A percentile compares a stretch with the other conserved stretches of the same genome.
Conservation (phyloP, 2,113 vertebrate genomes). For the Takifugu bimaculatus region DNA sequence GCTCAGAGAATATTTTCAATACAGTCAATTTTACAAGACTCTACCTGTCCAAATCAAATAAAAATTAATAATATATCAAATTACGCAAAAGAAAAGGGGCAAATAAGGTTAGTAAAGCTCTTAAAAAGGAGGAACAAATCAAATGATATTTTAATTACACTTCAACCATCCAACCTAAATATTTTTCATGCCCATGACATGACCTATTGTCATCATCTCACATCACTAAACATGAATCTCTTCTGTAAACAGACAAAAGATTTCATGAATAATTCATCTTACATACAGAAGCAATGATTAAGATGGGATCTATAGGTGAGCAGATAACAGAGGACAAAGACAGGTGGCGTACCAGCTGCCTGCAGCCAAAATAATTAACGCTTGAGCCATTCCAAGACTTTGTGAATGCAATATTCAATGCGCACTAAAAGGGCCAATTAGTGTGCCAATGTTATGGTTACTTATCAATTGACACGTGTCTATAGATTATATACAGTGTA, state of each 20-base stretch:
- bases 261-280: constrained; percentile 25
- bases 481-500: constrained; percentile 12
- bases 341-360: background rate
- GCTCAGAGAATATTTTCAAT: too few species aligned
- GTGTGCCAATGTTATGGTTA: constrained; percentile 33
- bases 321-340: constrained; percentile 12
- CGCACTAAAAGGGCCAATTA: constrained; percentile 19
- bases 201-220: background rate
- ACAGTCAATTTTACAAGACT: too few species aligned
- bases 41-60: too few species aligned
- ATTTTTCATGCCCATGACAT: background rate
- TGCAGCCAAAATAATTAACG: background rate
- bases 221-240: constrained; percentile 11
- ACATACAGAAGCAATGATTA: constrained; percentile 12
- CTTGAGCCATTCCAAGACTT: background rate
- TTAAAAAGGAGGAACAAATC: too few species aligned
- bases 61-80: too few species aligned
- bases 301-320: constrained; percentile 8
- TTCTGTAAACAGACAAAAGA: constrained; percentile 8
- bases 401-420: constrained; percentile 19
- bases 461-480: constrained; percentile 38
- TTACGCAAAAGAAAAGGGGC: too few species aligned
- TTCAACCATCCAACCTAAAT: too few species aligned
- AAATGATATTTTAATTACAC: too few species aligned
- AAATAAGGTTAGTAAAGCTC: too few species aligned